Evolutionary conservation across 1,140 invertebrate species (phyloP).

Genomic region (Hypsibius dujardini): DNA sequence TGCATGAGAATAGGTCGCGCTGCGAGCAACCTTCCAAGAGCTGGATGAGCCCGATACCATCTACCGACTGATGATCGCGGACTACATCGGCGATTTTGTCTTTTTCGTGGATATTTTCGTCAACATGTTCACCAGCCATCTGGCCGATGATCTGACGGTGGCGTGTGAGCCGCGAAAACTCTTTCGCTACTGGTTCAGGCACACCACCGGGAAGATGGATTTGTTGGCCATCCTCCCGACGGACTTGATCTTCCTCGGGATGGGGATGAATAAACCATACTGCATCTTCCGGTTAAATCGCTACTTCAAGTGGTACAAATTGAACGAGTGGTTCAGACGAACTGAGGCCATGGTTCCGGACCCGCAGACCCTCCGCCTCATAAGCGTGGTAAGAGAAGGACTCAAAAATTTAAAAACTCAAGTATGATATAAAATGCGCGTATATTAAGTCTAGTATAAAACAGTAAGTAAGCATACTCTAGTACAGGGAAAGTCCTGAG

Average conservation of each 20-base stretch:
- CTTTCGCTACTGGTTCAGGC: background rate
- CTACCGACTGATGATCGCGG: conserved; percentile 51
- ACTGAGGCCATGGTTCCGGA: background rate
- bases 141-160: conserved; percentile 33
- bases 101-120: conserved; percentile 64
- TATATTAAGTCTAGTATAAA: no score
- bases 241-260: conserved; percentile 30
- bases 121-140: conserved; percentile 21
- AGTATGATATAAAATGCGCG: no score
- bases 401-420: no score
- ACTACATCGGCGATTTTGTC: conserved; percentile 59
- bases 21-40: conserved; percentile 31
- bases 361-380: background rate
- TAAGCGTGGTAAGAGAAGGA: background rate
- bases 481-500: no score
- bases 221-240: conserved; percentile 32
- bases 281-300: conserved; percentile 28
- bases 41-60: conserved; percentile 29
- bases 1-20: no score
- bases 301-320: conserved; percentile 30
- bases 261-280: conserved; percentile 26
- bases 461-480: no score
- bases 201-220: conserved; percentile 29
- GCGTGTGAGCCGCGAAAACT: conserved; percentile 24
- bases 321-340: conserved; percentile 22